Conservation (phyloP, 2,888 invertebrate genomes). For the Polydrusus pterygomalis region DNA sequence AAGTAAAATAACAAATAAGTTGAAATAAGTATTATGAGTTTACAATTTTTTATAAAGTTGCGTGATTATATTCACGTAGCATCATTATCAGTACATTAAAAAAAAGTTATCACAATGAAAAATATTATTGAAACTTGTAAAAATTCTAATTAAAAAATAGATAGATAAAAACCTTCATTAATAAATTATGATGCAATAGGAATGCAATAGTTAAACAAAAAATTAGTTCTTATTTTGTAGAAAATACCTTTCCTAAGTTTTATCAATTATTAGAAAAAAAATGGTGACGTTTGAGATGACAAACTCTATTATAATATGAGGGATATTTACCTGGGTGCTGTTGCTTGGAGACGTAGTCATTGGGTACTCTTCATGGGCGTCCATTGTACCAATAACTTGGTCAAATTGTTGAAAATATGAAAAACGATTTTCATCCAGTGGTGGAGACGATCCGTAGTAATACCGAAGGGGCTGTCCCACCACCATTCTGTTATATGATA, state of each 20-base stretch:
- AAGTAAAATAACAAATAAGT: background rate
- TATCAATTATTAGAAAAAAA: too few species aligned
- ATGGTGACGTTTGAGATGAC: too few species aligned
- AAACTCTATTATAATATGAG: background rate
- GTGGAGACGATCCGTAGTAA: slow-evolving; percentile 57
- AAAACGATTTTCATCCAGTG: slow-evolving; percentile 48
- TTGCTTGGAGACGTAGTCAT: slow-evolving; percentile 66
- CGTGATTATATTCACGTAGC: background rate
- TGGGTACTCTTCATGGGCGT: slow-evolving; percentile 65
- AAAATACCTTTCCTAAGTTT: too few species aligned
- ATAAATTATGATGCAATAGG: too few species aligned
- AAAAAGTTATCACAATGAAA: background rate
- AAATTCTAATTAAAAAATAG: background rate
- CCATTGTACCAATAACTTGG: slow-evolving; percentile 55
- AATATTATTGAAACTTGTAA: background rate
- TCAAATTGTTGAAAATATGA: slow-evolving; percentile 61
- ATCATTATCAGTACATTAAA: background rate
- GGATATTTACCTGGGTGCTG: slow-evolving; percentile 67
- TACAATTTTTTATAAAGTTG: background rate
- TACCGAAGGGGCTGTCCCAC: slow-evolving; percentile 69
- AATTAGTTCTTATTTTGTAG: too few species aligned
- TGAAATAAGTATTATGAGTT: background rate
- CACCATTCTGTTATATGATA: slow-evolving; percentile 68
- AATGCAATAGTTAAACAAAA: too few species aligned
- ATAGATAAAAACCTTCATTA: too few species aligned